These are phyloP conservation scores for Dendrocincla fuliginosa DNA, from an alignment of 2,797 vertebrate species.

Conservation along the genomic window DNA sequence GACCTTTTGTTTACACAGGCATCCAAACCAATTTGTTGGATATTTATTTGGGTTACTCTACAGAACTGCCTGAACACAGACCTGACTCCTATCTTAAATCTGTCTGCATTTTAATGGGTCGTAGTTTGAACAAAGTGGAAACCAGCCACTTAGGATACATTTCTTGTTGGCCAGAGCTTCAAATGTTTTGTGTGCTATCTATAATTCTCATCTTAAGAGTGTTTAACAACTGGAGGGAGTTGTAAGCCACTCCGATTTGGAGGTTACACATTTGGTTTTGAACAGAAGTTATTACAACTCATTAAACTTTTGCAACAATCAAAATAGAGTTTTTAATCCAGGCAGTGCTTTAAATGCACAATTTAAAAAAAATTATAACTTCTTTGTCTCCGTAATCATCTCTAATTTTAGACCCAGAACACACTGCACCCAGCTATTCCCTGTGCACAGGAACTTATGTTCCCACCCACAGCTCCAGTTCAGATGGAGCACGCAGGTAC, in stretches of 20 bases:
- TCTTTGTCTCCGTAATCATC: neutral
- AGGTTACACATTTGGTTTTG: constrained; percentile 4
- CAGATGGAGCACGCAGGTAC: neutral
- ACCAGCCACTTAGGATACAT: constrained; percentile 54
- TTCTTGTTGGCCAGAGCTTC: constrained; percentile 52
- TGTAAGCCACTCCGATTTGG: neutral
- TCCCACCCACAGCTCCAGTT: neutral
- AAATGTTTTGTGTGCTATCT: constrained; percentile 45
- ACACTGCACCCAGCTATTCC: neutral
- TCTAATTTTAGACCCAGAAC: neutral
- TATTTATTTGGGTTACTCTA: constrained; percentile 67
- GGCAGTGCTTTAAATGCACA: neutral
- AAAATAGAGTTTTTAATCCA: neutral
- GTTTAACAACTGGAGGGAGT: neutral
- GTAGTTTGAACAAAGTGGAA: constrained; percentile 59
- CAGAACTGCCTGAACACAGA: constrained; percentile 54
- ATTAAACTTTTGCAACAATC: neutral
- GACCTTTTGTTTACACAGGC: constrained; percentile 64
- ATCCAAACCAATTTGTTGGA: constrained; percentile 69
- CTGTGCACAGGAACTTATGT: neutral
- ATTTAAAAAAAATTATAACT: neutral
- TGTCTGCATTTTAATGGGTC: constrained; percentile 56
- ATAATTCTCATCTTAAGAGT: constrained; percentile 36
- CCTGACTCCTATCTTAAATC: constrained; percentile 65
- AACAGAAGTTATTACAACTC: constrained; percentile 44